phyloP scores from a whole-genome alignment of 1,140 invertebrate species.

The Laodelphax striatellus region DNA sequence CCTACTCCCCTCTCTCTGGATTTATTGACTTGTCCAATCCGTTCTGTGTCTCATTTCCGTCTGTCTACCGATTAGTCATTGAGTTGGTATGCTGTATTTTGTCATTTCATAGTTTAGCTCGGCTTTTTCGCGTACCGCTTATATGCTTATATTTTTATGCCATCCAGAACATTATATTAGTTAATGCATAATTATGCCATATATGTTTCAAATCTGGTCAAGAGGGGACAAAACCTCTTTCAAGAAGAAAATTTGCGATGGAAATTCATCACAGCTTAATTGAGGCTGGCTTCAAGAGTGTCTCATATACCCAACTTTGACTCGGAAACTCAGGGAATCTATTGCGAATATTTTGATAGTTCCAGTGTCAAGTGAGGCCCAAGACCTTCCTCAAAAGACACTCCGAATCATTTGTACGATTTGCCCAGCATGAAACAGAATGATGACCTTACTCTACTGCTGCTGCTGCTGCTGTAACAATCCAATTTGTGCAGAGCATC shows the following conservation, averaged over 20 bases:
- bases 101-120: no score
- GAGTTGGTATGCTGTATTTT: no score
- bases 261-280: neutral
- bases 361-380: neutral
- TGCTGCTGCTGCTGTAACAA: conserved; percentile 3
- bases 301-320: conserved; percentile 3
- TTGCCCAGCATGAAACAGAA: neutral
- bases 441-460: neutral
- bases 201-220: no score
- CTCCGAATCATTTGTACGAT: neutral
- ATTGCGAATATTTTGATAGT: conserved; percentile 1
- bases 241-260: neutral
- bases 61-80: no score
- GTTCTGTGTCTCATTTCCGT: no score
- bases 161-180: no score
- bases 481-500: conserved; percentile 7
- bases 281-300: neutral
- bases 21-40: no score
- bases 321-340: conserved; percentile 2
- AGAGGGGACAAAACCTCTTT: neutral
- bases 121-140: no score
- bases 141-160: no score
- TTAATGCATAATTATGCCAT: no score
- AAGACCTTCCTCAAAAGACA: neutral
- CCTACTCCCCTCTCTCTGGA: no score